These are phyloP conservation scores for Apis dorsata DNA, from an alignment of 1,140 invertebrate species.

Conservation along the genomic window DNA sequence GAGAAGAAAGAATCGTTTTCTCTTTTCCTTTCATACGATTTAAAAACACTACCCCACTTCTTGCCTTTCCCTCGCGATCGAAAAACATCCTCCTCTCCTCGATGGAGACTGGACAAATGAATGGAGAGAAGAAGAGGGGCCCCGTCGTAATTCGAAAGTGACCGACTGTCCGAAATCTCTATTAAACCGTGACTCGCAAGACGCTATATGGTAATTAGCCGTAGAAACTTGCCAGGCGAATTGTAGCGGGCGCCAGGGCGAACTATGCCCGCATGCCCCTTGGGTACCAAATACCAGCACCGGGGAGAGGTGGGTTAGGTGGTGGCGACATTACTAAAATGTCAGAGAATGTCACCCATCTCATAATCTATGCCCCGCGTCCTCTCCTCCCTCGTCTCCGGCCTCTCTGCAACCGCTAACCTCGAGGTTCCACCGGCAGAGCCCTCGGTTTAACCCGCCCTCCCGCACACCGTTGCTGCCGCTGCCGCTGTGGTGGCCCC, in stretches of 20 bases:
- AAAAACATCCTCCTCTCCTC: too few relatives aligned
- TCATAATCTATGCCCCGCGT: slow-evolving; percentile 69
- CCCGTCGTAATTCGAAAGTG: slow-evolving; percentile 42
- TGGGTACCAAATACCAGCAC: slow-evolving; percentile 70
- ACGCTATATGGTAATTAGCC: slow-evolving; percentile 65
- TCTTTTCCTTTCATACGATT: too few relatives aligned
- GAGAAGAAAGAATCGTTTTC: too few relatives aligned
- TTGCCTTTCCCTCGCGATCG: too few relatives aligned
- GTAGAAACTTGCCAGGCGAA: slow-evolving; percentile 65
- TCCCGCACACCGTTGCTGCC: background rate
- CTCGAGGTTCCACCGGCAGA: slow-evolving; percentile 47
- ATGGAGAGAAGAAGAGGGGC: too few relatives aligned
- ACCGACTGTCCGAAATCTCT: slow-evolving; percentile 50
- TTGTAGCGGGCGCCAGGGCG: slow-evolving; percentile 58
- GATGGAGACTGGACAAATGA: too few relatives aligned
- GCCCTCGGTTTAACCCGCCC: slow-evolving; percentile 35
- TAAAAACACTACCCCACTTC: too few relatives aligned
- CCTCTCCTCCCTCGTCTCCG: slow-evolving; percentile 51
- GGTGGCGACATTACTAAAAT: slow-evolving; percentile 76
- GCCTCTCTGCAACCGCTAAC: slow-evolving; percentile 40
- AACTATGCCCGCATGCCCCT: slow-evolving; percentile 69
- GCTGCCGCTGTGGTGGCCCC: slow-evolving; percentile 28
- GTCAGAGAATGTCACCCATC: slow-evolving; percentile 78
- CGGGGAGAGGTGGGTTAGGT: slow-evolving; percentile 50
- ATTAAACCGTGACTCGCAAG: slow-evolving; percentile 60